Evolutionary conservation across 2,888 invertebrate genomes (phyloP), one percentile per base, ranked within the genome.

Genomic region (Deilephila porcellus): DNA sequence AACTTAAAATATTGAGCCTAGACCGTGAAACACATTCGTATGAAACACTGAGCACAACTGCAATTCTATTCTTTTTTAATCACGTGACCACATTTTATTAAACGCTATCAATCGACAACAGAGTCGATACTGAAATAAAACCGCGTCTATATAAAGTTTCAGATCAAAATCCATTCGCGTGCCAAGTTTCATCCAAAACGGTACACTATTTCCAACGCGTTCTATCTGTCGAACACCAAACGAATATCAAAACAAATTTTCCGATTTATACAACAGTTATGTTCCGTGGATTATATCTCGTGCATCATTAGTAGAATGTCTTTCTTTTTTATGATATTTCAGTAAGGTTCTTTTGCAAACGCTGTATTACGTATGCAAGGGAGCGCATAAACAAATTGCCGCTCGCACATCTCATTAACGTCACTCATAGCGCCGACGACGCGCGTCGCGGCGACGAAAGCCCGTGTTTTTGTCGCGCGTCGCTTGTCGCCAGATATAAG

Each of bases 311-410:
- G 60, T 29, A 60, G 60, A 56, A 11, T 8, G 32, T 63, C n/a
- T 56, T 56, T 53, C 19, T 32, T 53, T 63, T 32, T 63, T 53
- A 62, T 52, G 63, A 52, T 53, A 62, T 72, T 72, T 72, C 52
- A 60, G 60, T 60, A 56, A 63, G 53, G 53, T 63, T 63, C 56
- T 34, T 56, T 64, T 34, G 71, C 60, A 60, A 71, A 75, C 75
- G 77, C 76, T 75, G 70, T 80, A 79, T 80, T 80, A 79, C 78
- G 81, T 81, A 82, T 86, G 86, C 86, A 85, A 81, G 83, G 81
- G 78, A 78, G 83, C 82, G 86, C 85, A 87, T 87, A 88, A 87
- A 86, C 88, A 88, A 88, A 89, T 89, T 88, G 86, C 82, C 82
- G 83, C 77, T 79, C 80, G 84, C 82, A 86, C 84, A 88, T 88